Evolutionary conservation across 2,113 vertebrate genomes (phyloP).

Genomic region (Brienomyrus longianalis): DNA sequence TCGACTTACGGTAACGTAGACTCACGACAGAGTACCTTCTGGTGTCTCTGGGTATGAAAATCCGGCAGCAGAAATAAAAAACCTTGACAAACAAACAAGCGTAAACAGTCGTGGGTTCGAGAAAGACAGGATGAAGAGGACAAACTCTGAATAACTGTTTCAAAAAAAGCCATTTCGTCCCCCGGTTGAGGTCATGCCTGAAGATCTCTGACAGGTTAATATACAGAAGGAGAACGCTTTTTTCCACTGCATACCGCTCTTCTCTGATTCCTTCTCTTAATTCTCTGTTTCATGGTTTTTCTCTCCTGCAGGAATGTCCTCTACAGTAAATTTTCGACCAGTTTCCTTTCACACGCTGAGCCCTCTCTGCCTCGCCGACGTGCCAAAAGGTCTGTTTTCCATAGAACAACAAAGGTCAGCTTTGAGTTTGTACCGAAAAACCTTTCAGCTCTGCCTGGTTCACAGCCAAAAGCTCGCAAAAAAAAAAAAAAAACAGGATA

Average conservation of each 20-base stretch:
- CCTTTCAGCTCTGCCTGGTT: conserved; percentile 39
- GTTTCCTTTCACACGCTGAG: neutral
- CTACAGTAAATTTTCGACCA: conserved; percentile 27
- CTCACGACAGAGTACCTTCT: neutral
- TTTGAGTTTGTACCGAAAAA: conserved; percentile 43
- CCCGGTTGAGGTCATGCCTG: neutral
- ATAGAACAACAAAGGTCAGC: conserved; percentile 52
- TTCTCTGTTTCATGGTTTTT: neutral
- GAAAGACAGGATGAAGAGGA: neutral
- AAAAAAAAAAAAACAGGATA: conserved; percentile 36
- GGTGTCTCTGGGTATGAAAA: neutral
- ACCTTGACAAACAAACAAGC: neutral
- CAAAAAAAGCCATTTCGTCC: neutral
- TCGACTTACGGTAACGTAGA: neutral
- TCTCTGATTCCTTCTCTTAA: neutral
- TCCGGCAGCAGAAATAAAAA: neutral
- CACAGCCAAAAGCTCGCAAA: conserved; percentile 40
- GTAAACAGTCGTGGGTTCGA: neutral
- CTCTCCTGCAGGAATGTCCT: conserved; percentile 13
- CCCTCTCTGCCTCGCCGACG: conserved; percentile 24
- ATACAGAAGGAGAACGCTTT: neutral
- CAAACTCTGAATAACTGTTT: neutral
- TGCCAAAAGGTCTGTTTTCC: conserved; percentile 41
- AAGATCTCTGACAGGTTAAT: conserved; percentile 22
- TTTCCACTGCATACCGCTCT: neutral